phyloP scores from a whole-genome alignment of 2,113 vertebrate genomes.

The Stercorarius parasiticus region DNA sequence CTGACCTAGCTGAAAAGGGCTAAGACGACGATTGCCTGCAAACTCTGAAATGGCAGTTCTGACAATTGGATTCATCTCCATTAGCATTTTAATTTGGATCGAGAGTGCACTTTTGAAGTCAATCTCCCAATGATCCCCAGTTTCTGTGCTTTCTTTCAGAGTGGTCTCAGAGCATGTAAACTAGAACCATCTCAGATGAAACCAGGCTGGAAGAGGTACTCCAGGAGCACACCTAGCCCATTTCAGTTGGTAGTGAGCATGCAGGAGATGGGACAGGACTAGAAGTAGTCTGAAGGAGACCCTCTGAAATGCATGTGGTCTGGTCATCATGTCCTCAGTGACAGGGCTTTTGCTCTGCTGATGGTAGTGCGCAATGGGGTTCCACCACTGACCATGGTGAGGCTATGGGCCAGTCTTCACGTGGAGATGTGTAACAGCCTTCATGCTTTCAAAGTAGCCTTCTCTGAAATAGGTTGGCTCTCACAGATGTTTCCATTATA shows the following conservation, averaged over 20 bases:
- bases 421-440: not conserved
- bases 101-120: not conserved
- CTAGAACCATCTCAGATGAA: not conserved
- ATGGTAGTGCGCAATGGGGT: rapidly evolving
- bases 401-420: not conserved
- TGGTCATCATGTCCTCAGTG: not conserved
- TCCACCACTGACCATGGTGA: rapidly evolving
- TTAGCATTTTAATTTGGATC: not conserved
- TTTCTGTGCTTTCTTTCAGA: not conserved
- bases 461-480: not conserved
- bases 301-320: not conserved
- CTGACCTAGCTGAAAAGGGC: not conserved
- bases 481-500: not conserved
- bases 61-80: not conserved
- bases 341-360: not conserved
- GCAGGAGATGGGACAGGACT: not conserved
- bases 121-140: not conserved
- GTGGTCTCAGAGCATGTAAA: not conserved
- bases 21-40: not conserved
- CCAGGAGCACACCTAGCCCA: not conserved
- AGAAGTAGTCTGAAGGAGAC: not conserved
- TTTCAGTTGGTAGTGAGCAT: not conserved
- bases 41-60: not conserved
- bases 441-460: not conserved
- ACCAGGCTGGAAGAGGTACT: not conserved